Evolutionary conservation across 2,113 vertebrate genomes (phyloP).

Genomic region (Psittacus erithacus): DNA sequence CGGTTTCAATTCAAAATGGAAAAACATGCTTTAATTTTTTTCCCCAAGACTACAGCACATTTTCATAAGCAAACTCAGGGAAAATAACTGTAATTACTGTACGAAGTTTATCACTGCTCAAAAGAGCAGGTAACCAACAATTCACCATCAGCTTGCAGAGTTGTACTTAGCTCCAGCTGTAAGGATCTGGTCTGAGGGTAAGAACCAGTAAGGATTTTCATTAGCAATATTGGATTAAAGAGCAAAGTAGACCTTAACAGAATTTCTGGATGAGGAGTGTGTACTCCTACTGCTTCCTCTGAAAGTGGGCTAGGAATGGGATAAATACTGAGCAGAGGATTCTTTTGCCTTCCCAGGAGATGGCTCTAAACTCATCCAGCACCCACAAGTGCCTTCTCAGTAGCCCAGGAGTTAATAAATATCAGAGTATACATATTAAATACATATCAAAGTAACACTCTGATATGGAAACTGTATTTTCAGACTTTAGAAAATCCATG

Average conservation of each 20-base stretch:
- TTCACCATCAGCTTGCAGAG: neutral
- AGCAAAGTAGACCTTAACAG: neutral
- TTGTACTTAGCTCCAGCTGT: neutral
- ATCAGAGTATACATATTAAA: neutral
- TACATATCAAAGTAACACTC: neutral
- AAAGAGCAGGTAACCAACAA: neutral
- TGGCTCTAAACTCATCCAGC: neutral
- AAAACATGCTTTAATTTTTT: neutral
- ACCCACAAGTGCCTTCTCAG: neutral
- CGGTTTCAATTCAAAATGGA: neutral
- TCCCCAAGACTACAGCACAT: neutral
- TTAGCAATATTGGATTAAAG: neutral
- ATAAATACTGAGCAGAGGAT: neutral
- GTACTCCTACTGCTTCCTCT: neutral
- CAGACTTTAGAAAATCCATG: neutral
- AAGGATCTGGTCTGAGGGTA: neutral
- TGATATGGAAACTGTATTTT: neutral
- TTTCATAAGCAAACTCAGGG: neutral
- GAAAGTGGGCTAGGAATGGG: fast-evolving
- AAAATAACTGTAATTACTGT: neutral
- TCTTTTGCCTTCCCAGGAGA: neutral
- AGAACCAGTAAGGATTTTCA: neutral
- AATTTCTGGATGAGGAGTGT: neutral
- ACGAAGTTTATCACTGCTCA: neutral
- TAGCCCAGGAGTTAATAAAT: neutral